A percentile compares a stretch with the other conserved stretches of the same genome.
Evolutionary conservation across 1,140 invertebrate genomes (phyloP).

Genomic region (Drosophila bocki): DNA sequence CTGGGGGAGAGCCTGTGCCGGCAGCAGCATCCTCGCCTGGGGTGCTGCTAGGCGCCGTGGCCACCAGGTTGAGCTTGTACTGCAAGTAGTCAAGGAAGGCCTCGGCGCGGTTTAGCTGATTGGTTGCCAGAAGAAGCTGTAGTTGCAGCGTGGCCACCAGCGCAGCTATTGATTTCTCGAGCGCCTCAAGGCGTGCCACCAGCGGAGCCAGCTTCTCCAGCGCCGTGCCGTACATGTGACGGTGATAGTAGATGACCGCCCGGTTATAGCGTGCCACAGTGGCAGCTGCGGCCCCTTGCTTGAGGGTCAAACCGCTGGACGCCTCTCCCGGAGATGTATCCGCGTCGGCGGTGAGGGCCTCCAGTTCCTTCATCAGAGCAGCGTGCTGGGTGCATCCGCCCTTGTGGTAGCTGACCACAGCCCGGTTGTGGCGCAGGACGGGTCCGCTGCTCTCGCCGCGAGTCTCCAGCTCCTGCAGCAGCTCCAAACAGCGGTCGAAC

Average conservation of each 20-base stretch:
- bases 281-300: conserved; percentile 56
- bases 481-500: conserved; percentile 87
- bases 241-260: conserved; percentile 92
- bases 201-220: conserved; percentile 90
- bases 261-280: conserved; percentile 91
- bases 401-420: conserved; percentile 90
- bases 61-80: conserved; percentile 65
- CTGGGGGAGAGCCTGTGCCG: conserved; percentile 10
- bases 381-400: conserved; percentile 90
- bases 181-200: conserved; percentile 90
- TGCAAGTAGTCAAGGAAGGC: conserved; percentile 76
- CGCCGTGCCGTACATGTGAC: conserved; percentile 91
- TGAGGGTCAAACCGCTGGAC: conserved; percentile 40
- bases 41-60: conserved; percentile 77
- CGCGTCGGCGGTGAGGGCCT: conserved; percentile 37
- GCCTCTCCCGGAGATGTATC: conserved; percentile 22
- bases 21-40: conserved; percentile 11
- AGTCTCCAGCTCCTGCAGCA: conserved; percentile 87
- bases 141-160: conserved; percentile 86
- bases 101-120: conserved; percentile 77
- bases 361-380: conserved; percentile 88
- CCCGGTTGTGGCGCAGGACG: conserved; percentile 91
- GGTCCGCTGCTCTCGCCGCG: conserved; percentile 88
- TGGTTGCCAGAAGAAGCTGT: conserved; percentile 72
- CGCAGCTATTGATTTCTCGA: conserved; percentile 87